phyloP scores from a whole-genome alignment of 2,797 vertebrate genomes.

The Scomberomorus guttatus region DNA sequence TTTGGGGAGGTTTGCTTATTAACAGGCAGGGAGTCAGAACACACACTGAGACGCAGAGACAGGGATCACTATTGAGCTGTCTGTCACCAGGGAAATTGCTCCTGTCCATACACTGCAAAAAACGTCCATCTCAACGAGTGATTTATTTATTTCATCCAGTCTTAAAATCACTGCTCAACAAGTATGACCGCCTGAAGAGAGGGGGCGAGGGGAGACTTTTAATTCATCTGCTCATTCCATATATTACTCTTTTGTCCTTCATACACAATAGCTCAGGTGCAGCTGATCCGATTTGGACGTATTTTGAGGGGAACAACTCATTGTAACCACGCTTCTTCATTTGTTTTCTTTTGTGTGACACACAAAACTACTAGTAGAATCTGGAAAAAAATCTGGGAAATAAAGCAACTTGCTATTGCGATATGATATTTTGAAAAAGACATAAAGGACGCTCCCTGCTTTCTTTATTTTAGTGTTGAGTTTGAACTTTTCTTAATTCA shows the following conservation, averaged over 20 bases:
- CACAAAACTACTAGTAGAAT: background rate
- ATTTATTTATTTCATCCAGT: conserved; percentile 47
- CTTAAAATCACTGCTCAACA: conserved; percentile 25
- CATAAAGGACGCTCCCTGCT: background rate
- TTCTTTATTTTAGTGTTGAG: background rate
- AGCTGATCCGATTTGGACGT: background rate
- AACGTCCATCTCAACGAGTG: conserved; percentile 8
- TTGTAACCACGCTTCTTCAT: background rate
- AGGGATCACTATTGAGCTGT: conserved; percentile 72
- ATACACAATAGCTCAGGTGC: background rate
- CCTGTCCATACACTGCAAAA: conserved; percentile 40
- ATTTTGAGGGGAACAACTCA: conserved; percentile 2
- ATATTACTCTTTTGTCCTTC: conserved; percentile 22
- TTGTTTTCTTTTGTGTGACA: background rate
- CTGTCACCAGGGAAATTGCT: conserved; percentile 69
- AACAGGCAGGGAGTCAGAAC: conserved; percentile 73
- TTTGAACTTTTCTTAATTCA: background rate
- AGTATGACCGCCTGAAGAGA: conserved; percentile 43
- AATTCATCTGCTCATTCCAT: conserved; percentile 7
- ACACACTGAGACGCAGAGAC: conserved; percentile 65
- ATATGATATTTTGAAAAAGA: conserved; percentile 6
- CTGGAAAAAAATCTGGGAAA: no score
- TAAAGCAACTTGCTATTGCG: no score
- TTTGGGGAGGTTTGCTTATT: conserved; percentile 76
- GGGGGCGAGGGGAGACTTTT: background rate